Evolutionary conservation across 2,797 vertebrate genomes (phyloP), one percentile per base, ranked within the genome.

Genomic region (Sebastes alutus): DNA sequence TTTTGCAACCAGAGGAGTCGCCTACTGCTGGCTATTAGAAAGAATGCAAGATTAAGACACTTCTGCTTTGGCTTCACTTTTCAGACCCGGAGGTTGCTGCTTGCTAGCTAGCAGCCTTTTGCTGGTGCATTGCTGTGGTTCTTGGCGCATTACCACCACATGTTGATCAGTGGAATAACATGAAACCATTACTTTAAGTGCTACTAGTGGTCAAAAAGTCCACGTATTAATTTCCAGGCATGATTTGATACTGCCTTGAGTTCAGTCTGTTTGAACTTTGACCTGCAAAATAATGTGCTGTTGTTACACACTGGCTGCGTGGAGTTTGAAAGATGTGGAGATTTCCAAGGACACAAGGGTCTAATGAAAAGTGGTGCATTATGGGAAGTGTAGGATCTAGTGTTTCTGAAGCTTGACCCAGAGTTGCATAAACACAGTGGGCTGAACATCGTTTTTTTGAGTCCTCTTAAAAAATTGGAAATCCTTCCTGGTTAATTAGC

Each of bases 401-500:
- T 32, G 16, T 22, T 14, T 46, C 35, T 29, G 8, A 14, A 11
- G 30, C 32, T 32, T 56, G 32, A 62, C 56, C 61, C 7, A 25
- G 1, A 18, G 10, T 7, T 70, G 10, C 46, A 58, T 11, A 8
- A 54, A 30, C 20, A 16, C 2, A 16, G 14, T 54, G 5, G 52
- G 55, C 30, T 22, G 10, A 68, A 63, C 10, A 16, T 6, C 8
- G 20, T 6, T 42, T 13, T 46, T 52, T 35, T 22, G 32, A 52
- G n/a, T 52, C 54, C 4, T 33, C 6, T 38, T 3, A 16, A 25
- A 35, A 49, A n/a, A 22, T 1, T 58, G 3, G 1, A 10, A 71
- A 56, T 62, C 29, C 18, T 29, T 55, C 16, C 16, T 49, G 70
- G 23, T 78, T 72, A 71, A 72, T 58, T 12, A 65, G 56, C 18